A percentile compares a stretch with the other conserved stretches of the same genome.
These are phyloP conservation scores for Leucania comma DNA, from an alignment of 2,888 invertebrate genomes.

Conservation along the genomic window DNA sequence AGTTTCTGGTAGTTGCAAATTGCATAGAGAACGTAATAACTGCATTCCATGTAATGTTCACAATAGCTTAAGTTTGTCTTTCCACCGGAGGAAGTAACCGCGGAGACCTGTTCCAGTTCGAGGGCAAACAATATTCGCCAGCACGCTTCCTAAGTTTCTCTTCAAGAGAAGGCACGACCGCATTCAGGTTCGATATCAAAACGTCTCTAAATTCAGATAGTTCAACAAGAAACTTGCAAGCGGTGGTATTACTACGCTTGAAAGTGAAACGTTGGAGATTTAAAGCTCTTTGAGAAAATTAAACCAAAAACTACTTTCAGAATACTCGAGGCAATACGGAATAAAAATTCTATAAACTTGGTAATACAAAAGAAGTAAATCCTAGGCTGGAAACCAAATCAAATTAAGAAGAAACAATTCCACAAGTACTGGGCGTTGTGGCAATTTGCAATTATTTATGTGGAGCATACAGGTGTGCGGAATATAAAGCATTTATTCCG, in stretches of 20 bases:
- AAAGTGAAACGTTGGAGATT: constrained; percentile 10
- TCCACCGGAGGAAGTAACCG: constrained; percentile 66
- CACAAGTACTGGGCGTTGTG: constrained; percentile 54
- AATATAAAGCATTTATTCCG: constrained; percentile 66
- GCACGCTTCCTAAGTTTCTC: constrained; percentile 65
- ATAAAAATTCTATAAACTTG: constrained; percentile 15
- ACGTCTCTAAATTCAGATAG: constrained; percentile 63
- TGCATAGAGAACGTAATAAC: constrained; percentile 70
- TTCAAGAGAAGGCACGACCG: constrained; percentile 64
- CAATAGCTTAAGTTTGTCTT: constrained; percentile 79
- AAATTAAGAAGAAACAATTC: constrained; percentile 53
- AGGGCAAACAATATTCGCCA: constrained; percentile 70
- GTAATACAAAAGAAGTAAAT: constrained; percentile 42
- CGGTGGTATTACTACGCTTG: constrained; percentile 24
- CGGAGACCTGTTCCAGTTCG: constrained; percentile 69
- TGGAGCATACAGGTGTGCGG: constrained; percentile 66
- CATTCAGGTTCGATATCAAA: constrained; percentile 71
- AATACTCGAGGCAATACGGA: neutral
- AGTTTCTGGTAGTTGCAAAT: constrained; percentile 67
- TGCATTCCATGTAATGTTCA: constrained; percentile 71
- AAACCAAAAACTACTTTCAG: constrained; percentile 21
- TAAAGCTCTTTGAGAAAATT: constrained; percentile 16
- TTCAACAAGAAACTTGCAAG: constrained; percentile 68
- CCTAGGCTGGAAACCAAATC: constrained; percentile 29
- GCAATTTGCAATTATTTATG: constrained; percentile 67